Percentiles rank a stretch among this genome's conserved stretches.
Evolutionary conservation across 2,888 invertebrate genomes (phyloP).

Genomic region (Aspidiotus destructor): DNA sequence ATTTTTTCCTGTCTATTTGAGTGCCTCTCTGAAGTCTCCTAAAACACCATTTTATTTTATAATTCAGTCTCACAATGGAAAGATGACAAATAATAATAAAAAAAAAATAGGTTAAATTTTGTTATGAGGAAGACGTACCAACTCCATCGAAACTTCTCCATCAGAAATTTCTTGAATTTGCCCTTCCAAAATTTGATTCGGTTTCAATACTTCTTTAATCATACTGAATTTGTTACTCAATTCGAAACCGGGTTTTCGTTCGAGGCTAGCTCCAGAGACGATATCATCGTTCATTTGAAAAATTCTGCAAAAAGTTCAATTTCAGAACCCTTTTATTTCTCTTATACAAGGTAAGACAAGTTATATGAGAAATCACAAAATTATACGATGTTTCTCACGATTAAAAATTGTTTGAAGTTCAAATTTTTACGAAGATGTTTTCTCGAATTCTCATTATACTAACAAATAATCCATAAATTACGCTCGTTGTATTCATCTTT

Average conservation of each 20-base stretch:
- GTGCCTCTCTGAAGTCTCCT: too few species aligned
- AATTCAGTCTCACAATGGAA: not conserved
- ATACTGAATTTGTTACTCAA: constrained; percentile 52
- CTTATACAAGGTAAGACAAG: too few species aligned
- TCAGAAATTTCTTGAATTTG: constrained; percentile 42
- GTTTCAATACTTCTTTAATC: constrained; percentile 52
- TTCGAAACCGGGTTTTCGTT: constrained; percentile 36
- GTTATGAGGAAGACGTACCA: not conserved
- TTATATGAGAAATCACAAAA: too few species aligned
- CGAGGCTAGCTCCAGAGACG: constrained; percentile 8
- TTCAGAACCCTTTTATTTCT: too few species aligned
- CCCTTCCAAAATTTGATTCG: constrained; percentile 48
- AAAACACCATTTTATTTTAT: too few species aligned
- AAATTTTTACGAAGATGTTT: not conserved
- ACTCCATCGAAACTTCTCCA: not conserved
- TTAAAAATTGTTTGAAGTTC: not conserved
- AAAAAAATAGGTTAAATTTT: constrained; percentile 37
- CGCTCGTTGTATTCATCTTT: too few species aligned
- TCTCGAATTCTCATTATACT: not conserved
- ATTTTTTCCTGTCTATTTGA: too few species aligned
- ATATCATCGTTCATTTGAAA: too few species aligned
- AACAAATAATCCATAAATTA: too few species aligned
- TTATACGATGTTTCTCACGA: too few species aligned
- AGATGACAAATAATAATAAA: not conserved
- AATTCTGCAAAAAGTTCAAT: too few species aligned